Conservation (phyloP, 2,797 vertebrate genomes). For the Euphonia xanthogaster region DNA sequence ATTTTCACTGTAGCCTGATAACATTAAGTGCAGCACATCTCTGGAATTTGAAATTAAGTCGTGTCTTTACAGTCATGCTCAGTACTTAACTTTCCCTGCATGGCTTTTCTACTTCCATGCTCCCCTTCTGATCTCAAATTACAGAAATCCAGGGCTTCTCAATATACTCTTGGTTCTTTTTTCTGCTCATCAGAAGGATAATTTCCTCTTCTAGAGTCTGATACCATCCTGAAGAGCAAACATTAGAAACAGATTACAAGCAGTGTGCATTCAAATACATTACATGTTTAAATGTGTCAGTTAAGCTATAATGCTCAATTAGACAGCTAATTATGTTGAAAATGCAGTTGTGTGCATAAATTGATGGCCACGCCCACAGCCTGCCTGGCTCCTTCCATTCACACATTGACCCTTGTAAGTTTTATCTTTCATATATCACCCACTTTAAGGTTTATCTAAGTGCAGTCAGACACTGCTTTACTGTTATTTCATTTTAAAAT, state of each 20-base stretch:
- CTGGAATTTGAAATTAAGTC: not conserved
- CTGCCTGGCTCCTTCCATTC: not conserved
- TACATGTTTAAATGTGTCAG: slow-evolving; percentile 52
- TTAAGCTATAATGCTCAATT: slow-evolving; percentile 65
- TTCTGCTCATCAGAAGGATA: not conserved
- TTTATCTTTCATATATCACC: not conserved
- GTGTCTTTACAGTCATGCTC: not conserved
- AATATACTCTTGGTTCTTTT: not conserved
- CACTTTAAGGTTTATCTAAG: not conserved
- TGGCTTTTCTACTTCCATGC: not conserved
- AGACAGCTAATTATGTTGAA: slow-evolving; percentile 69
- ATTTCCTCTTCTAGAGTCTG: not conserved
- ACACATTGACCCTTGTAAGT: not conserved
- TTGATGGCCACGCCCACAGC: slow-evolving; percentile 9
- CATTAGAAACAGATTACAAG: not conserved
- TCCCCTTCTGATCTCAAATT: not conserved
- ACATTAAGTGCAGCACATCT: not conserved
- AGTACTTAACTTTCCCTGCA: not conserved
- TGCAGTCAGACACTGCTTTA: not conserved
- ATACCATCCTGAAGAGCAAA: not conserved
- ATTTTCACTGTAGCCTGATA: not conserved
- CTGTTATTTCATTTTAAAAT: not conserved
- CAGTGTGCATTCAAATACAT: slow-evolving; percentile 52
- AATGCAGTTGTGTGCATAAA: slow-evolving; percentile 44
- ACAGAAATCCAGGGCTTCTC: not conserved